Percentiles rank a stretch among this genome's conserved stretches.
Evolutionary conservation across 2,888 invertebrate species (phyloP).

Genomic region (Volucella bombylans): DNA sequence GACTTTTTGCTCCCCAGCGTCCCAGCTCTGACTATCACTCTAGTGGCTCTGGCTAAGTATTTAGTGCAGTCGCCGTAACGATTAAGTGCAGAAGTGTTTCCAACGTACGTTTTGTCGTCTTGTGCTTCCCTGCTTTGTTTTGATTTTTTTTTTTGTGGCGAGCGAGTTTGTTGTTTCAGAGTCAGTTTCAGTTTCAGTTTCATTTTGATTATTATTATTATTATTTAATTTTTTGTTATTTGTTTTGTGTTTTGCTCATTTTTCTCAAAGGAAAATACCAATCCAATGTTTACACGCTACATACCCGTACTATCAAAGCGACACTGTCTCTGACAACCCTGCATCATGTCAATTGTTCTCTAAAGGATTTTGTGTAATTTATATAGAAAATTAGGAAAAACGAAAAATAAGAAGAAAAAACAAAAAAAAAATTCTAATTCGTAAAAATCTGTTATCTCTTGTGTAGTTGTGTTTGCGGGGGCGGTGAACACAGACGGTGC

Average conservation of each 20-base stretch:
- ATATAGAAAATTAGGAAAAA: not conserved
- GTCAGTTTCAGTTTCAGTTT: not conserved
- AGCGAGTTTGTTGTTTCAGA: conserved; percentile 18
- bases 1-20: too few species aligned
- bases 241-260: conserved; percentile 2
- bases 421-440: too few species aligned
- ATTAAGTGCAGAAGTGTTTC: conserved; percentile 52
- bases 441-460: not conserved
- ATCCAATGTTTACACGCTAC: conserved; percentile 9
- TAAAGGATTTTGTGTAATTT: not conserved
- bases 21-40: conserved; percentile 8
- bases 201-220: not conserved
- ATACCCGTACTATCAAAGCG: not conserved
- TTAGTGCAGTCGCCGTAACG: conserved; percentile 58
- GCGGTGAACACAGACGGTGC: not conserved
- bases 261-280: conserved; percentile 18
- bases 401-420: not conserved
- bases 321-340: not conserved
- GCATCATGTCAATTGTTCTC: not conserved
- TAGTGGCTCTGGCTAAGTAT: conserved; percentile 11
- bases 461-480: conserved; percentile 1
- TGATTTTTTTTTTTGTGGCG: conserved; percentile 41
- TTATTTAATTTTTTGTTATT: not conserved
- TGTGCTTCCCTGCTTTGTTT: conserved; percentile 49
- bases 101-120: not conserved